Base-by-base conservation (phyloP, 2,797 vertebrate species). In the Pangasius krempfi region DNA sequence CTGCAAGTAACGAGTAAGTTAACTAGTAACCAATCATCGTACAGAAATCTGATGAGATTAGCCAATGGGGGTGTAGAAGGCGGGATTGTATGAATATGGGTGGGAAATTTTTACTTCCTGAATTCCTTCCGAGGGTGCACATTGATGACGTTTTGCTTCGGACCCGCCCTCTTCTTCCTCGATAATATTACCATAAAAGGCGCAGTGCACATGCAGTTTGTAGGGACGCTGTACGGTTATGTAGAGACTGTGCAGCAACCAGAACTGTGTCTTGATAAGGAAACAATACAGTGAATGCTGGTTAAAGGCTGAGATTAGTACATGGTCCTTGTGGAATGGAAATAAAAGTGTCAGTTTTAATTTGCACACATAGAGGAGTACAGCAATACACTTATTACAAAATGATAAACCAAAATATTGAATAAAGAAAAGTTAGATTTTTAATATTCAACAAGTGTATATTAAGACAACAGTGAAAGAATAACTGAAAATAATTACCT, bases 181-280 rank as follows among this genome's bases (percentile, higher is more conserved):
- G 88, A 88, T 68, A 20, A 0, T n/a, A 84, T 93, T 83, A 92
- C 96, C 94, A 90, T 95, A 96, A 89, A 95, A 95, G 96, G 96
- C 27, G 37, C 25, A 86, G 25, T 64, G 80, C 56, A 27, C 56
- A 14, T 14, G 52, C 9, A 58, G 40, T 5, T 52, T 70, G 47
- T 4, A 82, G 22, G 1, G 10, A 27, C 22, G 37, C 5, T 81
- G 52, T 25, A 13, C 10, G 25, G 33, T 37, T 80, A 30, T 37
- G 5, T 3, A 40, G 5, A 12, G 5, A 0, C 0, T 66, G 60
- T 83, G 22, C 3, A 66, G 44, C 1, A 64, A 12, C 7, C 9
- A 84, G 9, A 12, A 5, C 16, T 50, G 44, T 84, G 22, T 50
- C 44, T 20, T 50, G 44, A 30, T 66, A 50, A 30, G 81, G 60